phyloP scores from a whole-genome alignment of 2,113 vertebrate genomes.

The Pomatorhinus ruficollis region DNA sequence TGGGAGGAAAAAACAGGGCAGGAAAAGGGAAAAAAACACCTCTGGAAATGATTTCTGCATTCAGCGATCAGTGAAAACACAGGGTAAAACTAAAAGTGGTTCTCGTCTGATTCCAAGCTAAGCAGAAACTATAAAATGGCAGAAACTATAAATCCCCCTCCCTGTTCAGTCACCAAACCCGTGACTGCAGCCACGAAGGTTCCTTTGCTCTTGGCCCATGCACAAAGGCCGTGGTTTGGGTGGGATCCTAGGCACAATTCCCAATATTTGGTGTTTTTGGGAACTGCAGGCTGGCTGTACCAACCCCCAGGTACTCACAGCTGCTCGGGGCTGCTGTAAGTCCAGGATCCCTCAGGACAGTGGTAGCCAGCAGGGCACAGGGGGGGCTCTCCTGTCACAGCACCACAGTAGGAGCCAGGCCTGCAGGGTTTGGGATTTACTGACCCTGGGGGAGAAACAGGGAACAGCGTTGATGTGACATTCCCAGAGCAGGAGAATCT shows the following conservation, averaged over 20 bases:
- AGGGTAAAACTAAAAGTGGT: background rate
- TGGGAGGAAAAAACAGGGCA: slow-evolving; percentile 52
- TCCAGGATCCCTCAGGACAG: slow-evolving; percentile 84
- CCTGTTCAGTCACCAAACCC: background rate
- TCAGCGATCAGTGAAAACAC: background rate
- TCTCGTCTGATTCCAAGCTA: background rate
- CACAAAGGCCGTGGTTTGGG: fast-evolving
- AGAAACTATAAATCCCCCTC: background rate
- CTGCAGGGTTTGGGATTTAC: slow-evolving; percentile 79
- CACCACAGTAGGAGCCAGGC: slow-evolving; percentile 83
- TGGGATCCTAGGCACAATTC: background rate
- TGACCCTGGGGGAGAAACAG: slow-evolving; percentile 73
- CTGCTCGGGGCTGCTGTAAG: slow-evolving; percentile 78
- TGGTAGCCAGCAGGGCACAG: slow-evolving; percentile 85
- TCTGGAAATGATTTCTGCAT: background rate
- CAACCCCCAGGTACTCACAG: slow-evolving; percentile 72
- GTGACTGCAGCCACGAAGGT: fast-evolving
- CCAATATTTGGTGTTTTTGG: background rate
- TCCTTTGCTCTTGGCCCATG: background rate
- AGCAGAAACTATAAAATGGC: background rate
- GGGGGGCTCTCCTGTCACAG: slow-evolving; percentile 76
- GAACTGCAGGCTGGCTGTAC: background rate
- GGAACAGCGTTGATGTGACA: fast-evolving
- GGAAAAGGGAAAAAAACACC: background rate
- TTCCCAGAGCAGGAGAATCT: background rate